Evolutionary conservation across 2,113 vertebrate species (phyloP).

Genomic region (Charina bottae): DNA sequence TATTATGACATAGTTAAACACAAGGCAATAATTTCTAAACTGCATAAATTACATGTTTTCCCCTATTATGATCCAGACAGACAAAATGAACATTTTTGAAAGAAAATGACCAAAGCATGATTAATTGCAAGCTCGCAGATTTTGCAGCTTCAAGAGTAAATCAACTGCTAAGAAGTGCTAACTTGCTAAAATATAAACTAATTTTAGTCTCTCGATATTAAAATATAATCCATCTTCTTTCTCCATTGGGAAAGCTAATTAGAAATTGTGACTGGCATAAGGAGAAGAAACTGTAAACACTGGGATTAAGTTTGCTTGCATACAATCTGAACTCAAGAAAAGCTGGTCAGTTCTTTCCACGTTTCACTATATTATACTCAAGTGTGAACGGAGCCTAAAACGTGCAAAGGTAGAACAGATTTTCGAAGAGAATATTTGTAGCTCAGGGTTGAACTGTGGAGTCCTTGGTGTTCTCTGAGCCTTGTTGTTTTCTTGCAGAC

Average conservation of each 20-base stretch:
- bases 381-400: slow-evolving; percentile 39
- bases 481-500: no score
- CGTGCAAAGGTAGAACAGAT: slow-evolving; percentile 41
- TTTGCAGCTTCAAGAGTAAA: slow-evolving; percentile 86
- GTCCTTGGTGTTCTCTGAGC: no score
- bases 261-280: slow-evolving; percentile 85
- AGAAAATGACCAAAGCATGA: slow-evolving; percentile 67
- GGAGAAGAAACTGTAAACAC: slow-evolving; percentile 77
- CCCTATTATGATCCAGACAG: slow-evolving; percentile 74
- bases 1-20: slow-evolving; percentile 73
- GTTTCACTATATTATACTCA: slow-evolving; percentile 8
- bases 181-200: slow-evolving; percentile 91
- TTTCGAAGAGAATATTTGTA: no score
- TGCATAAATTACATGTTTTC: slow-evolving; percentile 80
- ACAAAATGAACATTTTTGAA: slow-evolving; percentile 73
- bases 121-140: slow-evolving; percentile 83
- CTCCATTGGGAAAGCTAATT: slow-evolving; percentile 85
- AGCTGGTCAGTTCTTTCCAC: slow-evolving; percentile 68
- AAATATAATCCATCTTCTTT: slow-evolving; percentile 93
- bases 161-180: slow-evolving; percentile 85
- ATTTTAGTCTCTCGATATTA: slow-evolving; percentile 88
- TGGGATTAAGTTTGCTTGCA: slow-evolving; percentile 73
- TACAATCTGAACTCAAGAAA: slow-evolving; percentile 63
- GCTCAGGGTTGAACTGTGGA: no score
- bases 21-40: slow-evolving; percentile 81